Conservation (phyloP, 1,140 invertebrate genomes). For the Drosophila lacteicornis region DNA sequence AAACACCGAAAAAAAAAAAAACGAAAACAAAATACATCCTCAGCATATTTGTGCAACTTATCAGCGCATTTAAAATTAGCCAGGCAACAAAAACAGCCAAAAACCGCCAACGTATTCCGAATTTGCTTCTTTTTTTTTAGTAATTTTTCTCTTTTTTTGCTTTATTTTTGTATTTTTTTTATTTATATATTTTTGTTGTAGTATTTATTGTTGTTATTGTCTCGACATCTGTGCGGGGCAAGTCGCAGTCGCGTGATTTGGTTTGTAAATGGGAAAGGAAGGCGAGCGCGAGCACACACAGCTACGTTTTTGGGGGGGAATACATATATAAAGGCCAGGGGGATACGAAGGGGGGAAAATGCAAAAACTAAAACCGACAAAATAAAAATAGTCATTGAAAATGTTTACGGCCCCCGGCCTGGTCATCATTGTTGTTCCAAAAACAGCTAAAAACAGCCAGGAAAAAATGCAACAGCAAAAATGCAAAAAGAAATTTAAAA, state of each 20-base stretch:
- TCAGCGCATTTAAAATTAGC: slow-evolving; percentile 82
- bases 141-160: slow-evolving; percentile 1
- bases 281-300: slow-evolving; percentile 15
- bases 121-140: slow-evolving; percentile 33
- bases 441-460: slow-evolving; percentile 41
- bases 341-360: slow-evolving; percentile 35
- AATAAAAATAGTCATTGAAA: slow-evolving; percentile 81
- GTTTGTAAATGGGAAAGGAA: slow-evolving; percentile 74
- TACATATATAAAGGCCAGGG: not conserved
- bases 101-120: slow-evolving; percentile 51
- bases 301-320: slow-evolving; percentile 8
- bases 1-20: slow-evolving; percentile 28
- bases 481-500: slow-evolving; percentile 5
- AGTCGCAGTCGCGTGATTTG: slow-evolving; percentile 78
- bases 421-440: slow-evolving; percentile 63
- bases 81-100: slow-evolving; percentile 34
- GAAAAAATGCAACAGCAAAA: slow-evolving; percentile 1
- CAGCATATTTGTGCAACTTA: slow-evolving; percentile 80
- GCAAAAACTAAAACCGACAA: slow-evolving; percentile 73
- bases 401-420: slow-evolving; percentile 65
- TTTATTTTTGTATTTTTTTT: not conserved
- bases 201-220: slow-evolving; percentile 12
- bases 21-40: slow-evolving; percentile 56
- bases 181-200: not conserved
- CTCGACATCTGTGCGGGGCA: slow-evolving; percentile 67